phyloP scores from a whole-genome alignment of 2,888 invertebrate species.

The Lasioglossum leucozonium region DNA sequence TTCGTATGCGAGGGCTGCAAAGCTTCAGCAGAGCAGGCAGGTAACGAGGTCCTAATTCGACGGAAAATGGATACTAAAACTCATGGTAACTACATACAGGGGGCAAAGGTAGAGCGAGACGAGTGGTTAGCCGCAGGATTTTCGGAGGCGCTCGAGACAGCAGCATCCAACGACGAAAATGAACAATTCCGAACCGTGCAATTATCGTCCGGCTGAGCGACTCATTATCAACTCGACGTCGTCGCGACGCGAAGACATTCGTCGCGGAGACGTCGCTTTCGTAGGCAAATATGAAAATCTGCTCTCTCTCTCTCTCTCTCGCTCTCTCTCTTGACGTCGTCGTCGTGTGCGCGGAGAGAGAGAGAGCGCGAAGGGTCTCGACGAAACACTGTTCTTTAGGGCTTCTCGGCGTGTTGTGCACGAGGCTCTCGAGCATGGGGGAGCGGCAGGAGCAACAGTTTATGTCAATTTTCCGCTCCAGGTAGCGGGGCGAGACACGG shows the following conservation, averaged over 20 bases:
- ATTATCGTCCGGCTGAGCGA: constrained; percentile 9
- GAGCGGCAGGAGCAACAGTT: constrained; percentile 69
- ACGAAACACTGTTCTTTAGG: constrained; percentile 49
- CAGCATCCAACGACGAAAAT: constrained; percentile 1
- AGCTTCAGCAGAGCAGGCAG: neutral
- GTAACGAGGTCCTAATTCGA: neutral
- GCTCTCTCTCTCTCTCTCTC: constrained; percentile 28
- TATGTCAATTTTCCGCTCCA: constrained; percentile 72
- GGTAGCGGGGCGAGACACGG: constrained; percentile 38
- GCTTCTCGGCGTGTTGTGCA: constrained; percentile 17
- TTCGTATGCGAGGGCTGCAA: neutral
- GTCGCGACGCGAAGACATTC: neutral
- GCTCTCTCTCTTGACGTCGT: constrained; percentile 10
- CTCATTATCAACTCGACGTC: constrained; percentile 20
- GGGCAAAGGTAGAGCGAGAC: neutral
- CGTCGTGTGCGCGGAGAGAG: constrained; percentile 21
- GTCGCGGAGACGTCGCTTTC: neutral
- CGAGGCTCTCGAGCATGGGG: constrained; percentile 49
- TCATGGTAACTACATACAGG: neutral
- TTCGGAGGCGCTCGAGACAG: neutral
- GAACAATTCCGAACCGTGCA: constrained; percentile 6
- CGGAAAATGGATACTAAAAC: neutral
- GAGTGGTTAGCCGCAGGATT: neutral
- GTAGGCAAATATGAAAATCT: constrained; percentile 59
- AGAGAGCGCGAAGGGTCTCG: constrained; percentile 26